Conservation (phyloP, 2,888 invertebrate species). For the Diarsia rubi region DNA sequence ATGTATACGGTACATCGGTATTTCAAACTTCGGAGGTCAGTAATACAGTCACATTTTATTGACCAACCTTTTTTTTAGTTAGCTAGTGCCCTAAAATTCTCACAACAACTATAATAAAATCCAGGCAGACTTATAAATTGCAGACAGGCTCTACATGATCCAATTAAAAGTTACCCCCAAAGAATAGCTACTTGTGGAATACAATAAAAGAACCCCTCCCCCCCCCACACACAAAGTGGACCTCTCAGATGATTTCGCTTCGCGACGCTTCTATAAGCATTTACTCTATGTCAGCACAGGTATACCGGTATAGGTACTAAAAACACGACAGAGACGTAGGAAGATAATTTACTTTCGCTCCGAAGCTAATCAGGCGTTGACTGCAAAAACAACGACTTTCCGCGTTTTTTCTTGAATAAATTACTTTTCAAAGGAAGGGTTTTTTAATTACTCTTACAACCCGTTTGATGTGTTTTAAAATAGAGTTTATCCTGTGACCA, state of each 20-base stretch:
- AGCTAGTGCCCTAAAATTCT: too few species aligned
- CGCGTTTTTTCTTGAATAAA: background rate
- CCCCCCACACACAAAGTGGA: too few species aligned
- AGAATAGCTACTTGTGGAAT: too few species aligned
- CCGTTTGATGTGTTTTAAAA: constrained; percentile 2
- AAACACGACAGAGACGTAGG: background rate
- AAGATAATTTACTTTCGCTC: constrained; percentile 38
- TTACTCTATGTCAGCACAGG: background rate
- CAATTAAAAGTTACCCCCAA: too few species aligned
- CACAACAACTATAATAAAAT: too few species aligned
- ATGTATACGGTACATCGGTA: too few species aligned
- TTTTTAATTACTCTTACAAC: constrained; percentile 12
- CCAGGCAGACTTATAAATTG: background rate
- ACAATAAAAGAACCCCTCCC: too few species aligned
- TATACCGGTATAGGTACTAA: background rate
- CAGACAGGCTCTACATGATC: too few species aligned
- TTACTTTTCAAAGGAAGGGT: constrained; percentile 15
- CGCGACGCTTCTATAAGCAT: background rate
- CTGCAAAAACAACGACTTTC: background rate
- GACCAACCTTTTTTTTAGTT: too few species aligned
- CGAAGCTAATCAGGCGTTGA: constrained; percentile 26
- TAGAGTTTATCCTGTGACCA: background rate
- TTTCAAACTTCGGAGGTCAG: too few species aligned
- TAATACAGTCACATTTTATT: too few species aligned
- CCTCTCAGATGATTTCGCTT: background rate